phyloP scores from a whole-genome alignment of 2,797 vertebrate species.

The Lophius americanus region DNA sequence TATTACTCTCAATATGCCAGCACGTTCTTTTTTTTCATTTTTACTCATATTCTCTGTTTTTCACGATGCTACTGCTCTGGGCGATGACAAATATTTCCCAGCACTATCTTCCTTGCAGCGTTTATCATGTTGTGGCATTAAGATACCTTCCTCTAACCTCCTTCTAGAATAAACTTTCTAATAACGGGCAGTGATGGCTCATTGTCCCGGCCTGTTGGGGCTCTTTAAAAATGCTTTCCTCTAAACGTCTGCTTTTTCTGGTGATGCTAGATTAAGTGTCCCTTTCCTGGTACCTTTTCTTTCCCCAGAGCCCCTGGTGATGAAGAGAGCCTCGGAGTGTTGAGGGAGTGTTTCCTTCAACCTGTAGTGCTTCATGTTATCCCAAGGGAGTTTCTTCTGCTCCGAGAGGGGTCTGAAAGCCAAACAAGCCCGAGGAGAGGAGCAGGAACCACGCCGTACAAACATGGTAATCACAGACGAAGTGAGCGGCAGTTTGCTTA shows the following conservation, averaged over 20 bases:
- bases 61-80: constrained; percentile 22
- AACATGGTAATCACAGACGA: constrained; percentile 64
- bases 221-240: constrained; percentile 71
- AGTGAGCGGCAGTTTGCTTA: constrained; percentile 62
- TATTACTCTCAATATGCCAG: constrained; percentile 36
- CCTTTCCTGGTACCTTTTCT: constrained; percentile 51
- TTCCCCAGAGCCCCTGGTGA: constrained; percentile 65
- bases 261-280: constrained; percentile 69
- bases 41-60: constrained; percentile 19
- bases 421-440: constrained; percentile 69
- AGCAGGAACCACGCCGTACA: constrained; percentile 66
- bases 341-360: constrained; percentile 74
- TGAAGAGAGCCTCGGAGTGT: constrained; percentile 72
- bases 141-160: constrained; percentile 69
- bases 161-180: constrained; percentile 30
- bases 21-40: constrained; percentile 3
- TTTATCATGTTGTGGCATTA: constrained; percentile 76
- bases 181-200: constrained; percentile 61
- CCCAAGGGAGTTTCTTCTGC: constrained; percentile 54
- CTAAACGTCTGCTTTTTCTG: constrained; percentile 54
- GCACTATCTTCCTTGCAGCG: constrained; percentile 60
- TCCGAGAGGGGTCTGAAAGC: constrained; percentile 72
- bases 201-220: constrained; percentile 70
- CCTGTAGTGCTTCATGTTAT: constrained; percentile 68
- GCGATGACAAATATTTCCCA: constrained; percentile 53